Evolutionary conservation across 2,888 invertebrate genomes (phyloP).

Genomic region (Parnassius apollo): DNA sequence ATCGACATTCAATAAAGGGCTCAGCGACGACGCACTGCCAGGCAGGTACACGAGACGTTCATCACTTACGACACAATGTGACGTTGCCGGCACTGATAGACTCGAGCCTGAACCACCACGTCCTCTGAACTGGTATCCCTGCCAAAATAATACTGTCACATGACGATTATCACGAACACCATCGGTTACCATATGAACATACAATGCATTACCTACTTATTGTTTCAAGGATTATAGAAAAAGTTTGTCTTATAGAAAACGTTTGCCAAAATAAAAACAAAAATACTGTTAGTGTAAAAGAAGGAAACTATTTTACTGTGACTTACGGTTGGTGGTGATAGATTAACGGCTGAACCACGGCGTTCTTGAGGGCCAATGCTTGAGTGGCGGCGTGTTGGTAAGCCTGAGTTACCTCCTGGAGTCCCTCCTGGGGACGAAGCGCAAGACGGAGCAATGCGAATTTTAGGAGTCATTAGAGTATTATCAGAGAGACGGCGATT

Average conservation of each 20-base stretch:
- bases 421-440: slow-evolving; percentile 90
- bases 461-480: slow-evolving; percentile 94
- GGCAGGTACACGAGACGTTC: slow-evolving; percentile 54
- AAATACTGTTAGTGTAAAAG: no score
- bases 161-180: slow-evolving; percentile 42
- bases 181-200: slow-evolving; percentile 3
- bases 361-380: slow-evolving; percentile 95
- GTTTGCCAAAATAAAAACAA: no score
- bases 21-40: slow-evolving; percentile 56
- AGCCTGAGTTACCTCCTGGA: slow-evolving; percentile 86
- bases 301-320: slow-evolving; percentile 3
- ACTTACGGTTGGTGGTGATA: slow-evolving; percentile 94
- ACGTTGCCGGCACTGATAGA: slow-evolving; percentile 90
- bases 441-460: slow-evolving; percentile 93
- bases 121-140: slow-evolving; percentile 84
- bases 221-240: no score
- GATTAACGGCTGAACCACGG: slow-evolving; percentile 90
- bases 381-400: slow-evolving; percentile 93
- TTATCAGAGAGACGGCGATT: slow-evolving; percentile 95
- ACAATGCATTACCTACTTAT: background rate
- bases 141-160: slow-evolving; percentile 69
- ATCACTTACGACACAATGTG: slow-evolving; percentile 85
- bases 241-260: no score
- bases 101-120: slow-evolving; percentile 89
- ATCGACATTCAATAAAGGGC: slow-evolving; percentile 63